These are phyloP conservation scores for Aleadryas rufinucha DNA, from an alignment of 2,113 vertebrate species.

Conservation along the genomic window DNA sequence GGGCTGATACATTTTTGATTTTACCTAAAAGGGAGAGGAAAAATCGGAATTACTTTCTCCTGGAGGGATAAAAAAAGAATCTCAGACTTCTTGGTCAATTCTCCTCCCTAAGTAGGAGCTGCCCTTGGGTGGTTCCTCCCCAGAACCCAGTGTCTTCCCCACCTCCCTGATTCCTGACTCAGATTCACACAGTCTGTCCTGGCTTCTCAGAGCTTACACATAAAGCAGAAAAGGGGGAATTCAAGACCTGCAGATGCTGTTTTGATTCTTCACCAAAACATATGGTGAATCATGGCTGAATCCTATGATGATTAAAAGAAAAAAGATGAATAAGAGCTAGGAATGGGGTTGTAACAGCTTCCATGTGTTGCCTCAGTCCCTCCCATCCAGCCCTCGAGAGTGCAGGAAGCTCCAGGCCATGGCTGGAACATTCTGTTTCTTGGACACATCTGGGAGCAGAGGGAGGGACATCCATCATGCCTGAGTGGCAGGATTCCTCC, in stretches of 20 bases:
- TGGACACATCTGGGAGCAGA: slow-evolving; percentile 41
- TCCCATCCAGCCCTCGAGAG: slow-evolving; percentile 24
- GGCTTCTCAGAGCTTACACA: background rate
- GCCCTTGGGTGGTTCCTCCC: background rate
- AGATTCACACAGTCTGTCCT: background rate
- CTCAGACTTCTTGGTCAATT: background rate
- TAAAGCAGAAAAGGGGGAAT: background rate
- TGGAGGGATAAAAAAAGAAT: background rate
- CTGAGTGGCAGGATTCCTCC: slow-evolving; percentile 38
- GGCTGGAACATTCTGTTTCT: slow-evolving; percentile 59
- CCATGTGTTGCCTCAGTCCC: slow-evolving; percentile 55
- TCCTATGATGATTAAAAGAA: slow-evolving; percentile 25
- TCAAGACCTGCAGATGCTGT: slow-evolving; percentile 18
- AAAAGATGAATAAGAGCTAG: slow-evolving; percentile 1
- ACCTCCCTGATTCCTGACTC: background rate
- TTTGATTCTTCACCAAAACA: slow-evolving; percentile 20
- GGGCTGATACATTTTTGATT: background rate
- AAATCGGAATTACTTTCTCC: background rate
- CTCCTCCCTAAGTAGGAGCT: background rate
- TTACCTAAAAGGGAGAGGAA: background rate
- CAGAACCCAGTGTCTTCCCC: background rate
- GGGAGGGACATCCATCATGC: slow-evolving; percentile 37
- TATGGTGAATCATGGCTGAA: slow-evolving; percentile 2
- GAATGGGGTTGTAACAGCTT: background rate
- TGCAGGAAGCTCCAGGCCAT: background rate